Conservation (phyloP, 1,140 invertebrate species). For the Patella vulgata region DNA sequence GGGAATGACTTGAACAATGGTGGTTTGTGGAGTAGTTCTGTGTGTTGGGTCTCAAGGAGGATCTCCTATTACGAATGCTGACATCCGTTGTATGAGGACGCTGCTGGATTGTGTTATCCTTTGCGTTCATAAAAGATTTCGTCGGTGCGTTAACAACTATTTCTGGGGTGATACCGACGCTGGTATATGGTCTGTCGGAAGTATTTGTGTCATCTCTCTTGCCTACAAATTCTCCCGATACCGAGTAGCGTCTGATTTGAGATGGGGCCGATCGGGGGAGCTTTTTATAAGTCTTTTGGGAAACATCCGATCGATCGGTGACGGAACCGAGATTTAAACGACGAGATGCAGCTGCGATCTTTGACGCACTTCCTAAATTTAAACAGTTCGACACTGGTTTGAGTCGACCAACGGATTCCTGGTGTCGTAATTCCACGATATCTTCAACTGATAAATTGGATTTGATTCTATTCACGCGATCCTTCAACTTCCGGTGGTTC, state of each 20-base stretch:
- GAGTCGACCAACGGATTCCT: slow-evolving; percentile 53
- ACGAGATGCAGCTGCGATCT: slow-evolving; percentile 54
- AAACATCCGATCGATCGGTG: neutral
- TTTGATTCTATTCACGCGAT: slow-evolving; percentile 53
- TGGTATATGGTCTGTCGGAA: too few species aligned
- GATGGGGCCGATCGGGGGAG: slow-evolving; percentile 20
- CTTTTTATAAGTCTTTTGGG: slow-evolving; percentile 3
- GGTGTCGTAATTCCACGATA: slow-evolving; percentile 45
- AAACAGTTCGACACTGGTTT: slow-evolving; percentile 32
- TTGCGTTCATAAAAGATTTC: too few species aligned
- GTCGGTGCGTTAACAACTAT: too few species aligned
- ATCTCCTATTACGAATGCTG: too few species aligned
- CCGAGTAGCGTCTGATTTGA: slow-evolving; percentile 47
- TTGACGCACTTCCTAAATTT: slow-evolving; percentile 49
- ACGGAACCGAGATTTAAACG: slow-evolving; percentile 40
- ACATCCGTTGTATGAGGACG: too few species aligned
- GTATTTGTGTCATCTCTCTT: slow-evolving; percentile 17
- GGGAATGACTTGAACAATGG: slow-evolving; percentile 18
- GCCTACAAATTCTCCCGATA: slow-evolving; percentile 53
- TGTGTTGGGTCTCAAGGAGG: slow-evolving; percentile 1
- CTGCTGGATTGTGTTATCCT: too few species aligned
- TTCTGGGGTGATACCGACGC: too few species aligned
- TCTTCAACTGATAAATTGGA: slow-evolving; percentile 53
- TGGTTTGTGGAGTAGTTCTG: slow-evolving; percentile 2
- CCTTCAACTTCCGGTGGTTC: slow-evolving; percentile 52